These are phyloP conservation scores for Platysternon megacephalum DNA, from an alignment of 2,113 vertebrate genomes.

Conservation along the genomic window DNA sequence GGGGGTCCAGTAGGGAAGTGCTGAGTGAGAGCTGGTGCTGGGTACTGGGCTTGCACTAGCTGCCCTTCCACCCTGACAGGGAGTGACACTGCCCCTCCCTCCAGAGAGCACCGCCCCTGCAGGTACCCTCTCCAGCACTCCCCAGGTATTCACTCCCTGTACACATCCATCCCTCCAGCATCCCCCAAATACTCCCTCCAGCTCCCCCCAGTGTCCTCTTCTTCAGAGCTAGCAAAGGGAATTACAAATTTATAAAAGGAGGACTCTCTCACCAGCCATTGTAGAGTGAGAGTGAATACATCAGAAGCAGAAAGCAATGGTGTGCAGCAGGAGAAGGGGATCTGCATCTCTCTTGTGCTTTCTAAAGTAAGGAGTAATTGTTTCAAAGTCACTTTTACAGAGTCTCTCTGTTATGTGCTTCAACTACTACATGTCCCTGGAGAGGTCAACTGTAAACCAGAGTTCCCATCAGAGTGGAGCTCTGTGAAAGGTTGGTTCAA, in stretches of 20 bases:
- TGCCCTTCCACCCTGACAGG: neutral
- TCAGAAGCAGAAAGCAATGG: neutral
- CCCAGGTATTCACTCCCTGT: too few species aligned
- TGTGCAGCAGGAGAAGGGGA: neutral
- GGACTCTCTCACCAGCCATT: too few species aligned
- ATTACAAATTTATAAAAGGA: too few species aligned
- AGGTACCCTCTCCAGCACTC: neutral
- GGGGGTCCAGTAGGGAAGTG: too few species aligned
- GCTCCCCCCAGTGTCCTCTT: neutral
- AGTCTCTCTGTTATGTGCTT: neutral
- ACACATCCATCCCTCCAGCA: neutral
- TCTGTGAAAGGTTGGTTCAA: neutral
- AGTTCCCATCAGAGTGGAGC: neutral
- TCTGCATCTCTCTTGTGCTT: neutral
- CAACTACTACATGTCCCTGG: neutral
- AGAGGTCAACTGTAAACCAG: neutral
- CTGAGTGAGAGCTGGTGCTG: too few species aligned
- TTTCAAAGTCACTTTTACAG: neutral
- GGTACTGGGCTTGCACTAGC: too few species aligned
- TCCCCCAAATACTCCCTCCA: neutral
- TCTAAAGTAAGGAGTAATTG: neutral
- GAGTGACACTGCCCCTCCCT: neutral
- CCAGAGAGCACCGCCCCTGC: neutral
- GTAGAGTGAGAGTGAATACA: neutral
- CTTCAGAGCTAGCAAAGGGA: neutral